Conservation (phyloP, 2,888 invertebrate species). For the Monopis laevigella region DNA sequence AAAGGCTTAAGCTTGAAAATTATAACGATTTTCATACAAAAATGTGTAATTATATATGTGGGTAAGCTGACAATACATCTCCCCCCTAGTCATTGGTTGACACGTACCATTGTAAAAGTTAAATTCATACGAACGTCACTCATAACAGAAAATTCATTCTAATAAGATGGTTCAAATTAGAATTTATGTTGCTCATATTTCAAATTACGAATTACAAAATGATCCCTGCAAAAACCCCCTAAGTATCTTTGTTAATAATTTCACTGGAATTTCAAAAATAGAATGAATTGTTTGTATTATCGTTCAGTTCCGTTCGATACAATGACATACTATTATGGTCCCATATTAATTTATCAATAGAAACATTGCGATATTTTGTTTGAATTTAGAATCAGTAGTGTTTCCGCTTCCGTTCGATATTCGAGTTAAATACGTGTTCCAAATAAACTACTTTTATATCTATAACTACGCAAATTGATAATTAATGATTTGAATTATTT, state of each 20-base stretch:
- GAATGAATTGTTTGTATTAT: slow-evolving; percentile 25
- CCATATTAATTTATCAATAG: slow-evolving; percentile 58
- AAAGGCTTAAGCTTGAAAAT: too few relatives aligned
- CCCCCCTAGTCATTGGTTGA: slow-evolving; percentile 28
- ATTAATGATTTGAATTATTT: not conserved
- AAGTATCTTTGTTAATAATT: too few relatives aligned
- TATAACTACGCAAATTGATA: not conserved
- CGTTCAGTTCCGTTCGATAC: slow-evolving; percentile 61
- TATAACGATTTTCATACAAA: too few relatives aligned
- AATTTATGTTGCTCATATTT: too few relatives aligned
- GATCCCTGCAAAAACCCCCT: too few relatives aligned
- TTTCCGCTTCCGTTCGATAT: slow-evolving; percentile 67
- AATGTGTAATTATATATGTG: too few relatives aligned
- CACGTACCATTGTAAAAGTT: slow-evolving; percentile 49
- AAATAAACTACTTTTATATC: slow-evolving; percentile 24
- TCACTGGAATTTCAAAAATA: too few relatives aligned
- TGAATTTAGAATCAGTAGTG: slow-evolving; percentile 64
- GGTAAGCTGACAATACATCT: slow-evolving; percentile 7
- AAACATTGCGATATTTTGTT: slow-evolving; percentile 59
- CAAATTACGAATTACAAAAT: too few relatives aligned
- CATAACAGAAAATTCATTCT: slow-evolving; percentile 1
- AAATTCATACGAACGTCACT: slow-evolving; percentile 26
- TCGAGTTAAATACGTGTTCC: slow-evolving; percentile 56
- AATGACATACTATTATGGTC: slow-evolving; percentile 24
- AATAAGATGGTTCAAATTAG: slow-evolving; percentile 8